Evolutionary conservation across 1,140 invertebrate genomes (phyloP), one percentile per base, ranked within the genome.

Genomic region (Uloborus diversus): DNA sequence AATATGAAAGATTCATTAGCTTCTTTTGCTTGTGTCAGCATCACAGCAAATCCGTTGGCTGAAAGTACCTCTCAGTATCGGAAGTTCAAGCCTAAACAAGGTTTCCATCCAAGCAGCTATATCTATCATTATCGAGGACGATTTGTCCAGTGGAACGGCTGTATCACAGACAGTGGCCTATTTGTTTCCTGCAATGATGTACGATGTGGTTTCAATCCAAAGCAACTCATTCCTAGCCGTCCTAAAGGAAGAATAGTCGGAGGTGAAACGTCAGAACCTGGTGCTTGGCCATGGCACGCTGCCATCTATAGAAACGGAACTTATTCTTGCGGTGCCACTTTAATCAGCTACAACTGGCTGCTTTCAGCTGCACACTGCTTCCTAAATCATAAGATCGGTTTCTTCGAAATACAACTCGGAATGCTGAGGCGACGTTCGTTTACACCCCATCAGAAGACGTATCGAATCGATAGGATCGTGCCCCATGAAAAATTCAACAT

Each of bases 251-350:
- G 76, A 27, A 79, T 79, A 17, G 76, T 79, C 5, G 76, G 76
- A n/a, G 76, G 76, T 4, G 65, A 47, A 13, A 3, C 49, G 17
- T 79, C 76, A 4, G 28, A 49, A 17, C 64, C 64, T 33, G 76
- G 76, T 0, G 65, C 65, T 1, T 79, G 76, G 76, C 76, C 76
- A 2, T 79, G 76, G 76, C 76, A 79, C n/a, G 76, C 59, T 11
- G 76, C 76, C 3, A 65, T 69, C n/a, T 79, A 79, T 28, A 79
- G 69, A 14, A 79, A 79, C 27, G 76, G 76, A 0, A 37, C 65
- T 4, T 79, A 79, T 33, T 25, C 76, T 4, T 79, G 76, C n/a
- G 76, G 76, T 9, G 64, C 76, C 23, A 79, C 76, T 9, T 37
- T 79, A 4, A 59, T 79, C 4, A 69, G 20, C 20, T 17, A 59